Conservation (phyloP, 2,113 vertebrate species). For the Halichoerus grypus region DNA sequence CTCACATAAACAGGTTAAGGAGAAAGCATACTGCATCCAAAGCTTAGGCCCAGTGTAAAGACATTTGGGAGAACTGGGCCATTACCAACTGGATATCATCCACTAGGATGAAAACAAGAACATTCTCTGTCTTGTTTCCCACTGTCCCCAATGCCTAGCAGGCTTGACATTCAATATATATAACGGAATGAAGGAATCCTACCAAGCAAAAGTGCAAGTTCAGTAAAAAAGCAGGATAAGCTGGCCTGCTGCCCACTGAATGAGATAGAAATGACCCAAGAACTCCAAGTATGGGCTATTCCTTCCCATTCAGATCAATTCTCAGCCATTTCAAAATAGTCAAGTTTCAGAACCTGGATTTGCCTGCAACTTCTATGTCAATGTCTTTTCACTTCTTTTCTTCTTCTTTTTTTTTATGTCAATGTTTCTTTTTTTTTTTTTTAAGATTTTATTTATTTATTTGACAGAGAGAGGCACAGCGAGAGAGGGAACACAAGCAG, state of each 20-base stretch:
- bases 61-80: background rate
- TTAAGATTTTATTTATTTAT: too few relatives aligned
- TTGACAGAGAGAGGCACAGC: too few relatives aligned
- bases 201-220: conserved; percentile 41
- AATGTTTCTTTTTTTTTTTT: background rate
- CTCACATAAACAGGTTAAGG: conserved; percentile 89
- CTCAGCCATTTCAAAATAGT: background rate
- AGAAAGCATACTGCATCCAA: conserved; percentile 58
- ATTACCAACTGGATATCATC: background rate
- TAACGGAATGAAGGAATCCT: conserved; percentile 16
- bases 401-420: background rate
- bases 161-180: background rate
- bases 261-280: background rate
- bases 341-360: conserved; percentile 29
- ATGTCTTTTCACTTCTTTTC: background rate
- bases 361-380: conserved; percentile 16
- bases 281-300: background rate
- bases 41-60: background rate
- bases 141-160: background rate
- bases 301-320: conserved; percentile 21
- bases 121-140: background rate
- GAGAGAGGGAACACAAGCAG: too few relatives aligned
- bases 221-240: background rate
- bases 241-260: background rate
- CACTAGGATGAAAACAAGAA: conserved; percentile 16